Base-by-base conservation (phyloP, 2,888 invertebrate species). In the Polymixis lichenea region DNA sequence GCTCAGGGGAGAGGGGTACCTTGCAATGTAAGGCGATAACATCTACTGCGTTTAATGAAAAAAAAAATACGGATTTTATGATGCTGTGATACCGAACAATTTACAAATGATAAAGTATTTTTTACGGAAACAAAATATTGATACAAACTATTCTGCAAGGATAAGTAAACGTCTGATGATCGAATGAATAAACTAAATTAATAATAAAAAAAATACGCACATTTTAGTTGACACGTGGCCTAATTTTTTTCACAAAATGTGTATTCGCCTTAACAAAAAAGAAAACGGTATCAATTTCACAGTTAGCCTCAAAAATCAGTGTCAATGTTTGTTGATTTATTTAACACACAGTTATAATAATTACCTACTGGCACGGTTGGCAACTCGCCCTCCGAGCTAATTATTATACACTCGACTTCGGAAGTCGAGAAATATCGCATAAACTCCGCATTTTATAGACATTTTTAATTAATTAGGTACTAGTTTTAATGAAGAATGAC, bases 1-100 rank as follows among this genome's bases (percentile, higher is more conserved):
- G 88, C 95, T 92, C 94, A 72, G 72, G 93, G 93, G 95, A 88
- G 85, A 53, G 65, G 74, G 77, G 72, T 78, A 84, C 80, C 83
- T 82, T 55, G 78, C 81, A 17, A 13, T 66, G 86, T 72, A 85
- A 83, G 68, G 19, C 67, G 86, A 83, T 85, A 83, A 66, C 74
- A 78, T 78, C 71, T 65, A 66, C 61, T 72, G 61, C 22, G 65
- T 68, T 61, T 74, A 72, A 78, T 85, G 73, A 85, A 85, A 81
- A 62, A 83, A n/a, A 32, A 71, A 58, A 56, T 32, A 25, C 22
- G 17, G 19, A 2, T 32, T 64, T 67, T 83, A 76, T 82, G 17
- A 43, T 32, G 22, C 51, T 22, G 15, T 51, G 55, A 25, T 79
- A 51, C 2, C 22, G 56, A 65, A 19, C 25, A 19, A 17, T 77